Evolutionary conservation across 92 coral and sea anemone genomes (phyloP), one percentile per base, ranked within the genome.

Genomic region (Zoanthus solanderi): DNA sequence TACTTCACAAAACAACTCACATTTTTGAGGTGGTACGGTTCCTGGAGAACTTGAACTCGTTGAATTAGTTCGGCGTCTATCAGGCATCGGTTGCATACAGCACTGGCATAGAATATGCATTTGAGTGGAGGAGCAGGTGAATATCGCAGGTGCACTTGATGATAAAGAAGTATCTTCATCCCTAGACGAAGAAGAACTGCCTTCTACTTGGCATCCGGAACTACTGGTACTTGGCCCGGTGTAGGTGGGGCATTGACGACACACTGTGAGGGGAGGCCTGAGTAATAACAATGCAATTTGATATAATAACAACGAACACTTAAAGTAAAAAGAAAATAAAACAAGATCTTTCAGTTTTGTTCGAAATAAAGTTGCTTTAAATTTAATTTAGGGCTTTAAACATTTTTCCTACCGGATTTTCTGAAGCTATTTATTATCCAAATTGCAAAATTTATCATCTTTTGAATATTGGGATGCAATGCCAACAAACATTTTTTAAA

Each of bases 41-140:
- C 23, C 84, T 66, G 75, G 45, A 34, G 90, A 76, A 17, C 46
- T 53, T 52, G 76, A 47, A 28, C 58, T 75, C 45, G 47, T n/a
- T 44, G 58, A n/a, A 44, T 67, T 72, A 30, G 85, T 42, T 72
- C 90, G 89, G 13, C 61, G 71, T 75, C 93, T 67, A 60, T 93
- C 87, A 10, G 98, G 98, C 98, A 96, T 96, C 1, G 95, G 97
- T 72, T 93, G 87, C 73, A 89, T 54, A 67, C 98, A 96, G 78
- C 98, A 96, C 45, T 88, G 90, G 85, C 98, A 96, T 81, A 96
- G 14, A 18, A 90, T 80, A 78, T 96, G 98, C 44, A 79, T 53
- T 74, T 88, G 83, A 73, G 76, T 58, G 10, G 78, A 84, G 7
- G 94, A 31, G 76, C 98, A 96, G 10, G 85, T 79, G 83, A 86